Evolutionary conservation across 2,797 vertebrate genomes (phyloP), one percentile per base, ranked within the genome.

Genomic region (Cryptoblepharus egeriae): DNA sequence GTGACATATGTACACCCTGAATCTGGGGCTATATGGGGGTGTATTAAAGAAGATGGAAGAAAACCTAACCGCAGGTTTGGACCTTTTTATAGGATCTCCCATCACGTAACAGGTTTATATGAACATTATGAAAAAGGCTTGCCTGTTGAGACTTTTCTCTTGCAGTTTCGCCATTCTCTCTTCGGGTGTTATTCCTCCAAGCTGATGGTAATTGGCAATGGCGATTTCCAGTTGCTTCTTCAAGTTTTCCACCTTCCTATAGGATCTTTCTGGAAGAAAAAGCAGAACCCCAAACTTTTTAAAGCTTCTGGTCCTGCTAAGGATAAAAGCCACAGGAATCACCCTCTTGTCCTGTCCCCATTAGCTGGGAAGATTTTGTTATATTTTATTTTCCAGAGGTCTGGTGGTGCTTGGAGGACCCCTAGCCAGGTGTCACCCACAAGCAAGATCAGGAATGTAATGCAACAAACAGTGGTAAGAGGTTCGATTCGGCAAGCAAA

Each of bases 111-210:
- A n/a, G n/a, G n/a, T n/a, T n/a, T n/a, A n/a, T n/a, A n/a, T n/a
- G n/a, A n/a, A n/a, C n/a, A 69, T 15, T 10, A 52, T 16, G 49
- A 39, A 39, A 39, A 39, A 3, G 3, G 16, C 52, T 74, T 79
- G 96, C 96, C 93, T 96, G 85, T 94, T 88, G 30, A 15, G 63
- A 58, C 95, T 79, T 1, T 86, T 95, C 60, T 88, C 89, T 88
- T 95, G 93, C 83, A 90, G 95, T 90, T 92, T 94, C 52, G 42
- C 75, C 84, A 89, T 92, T 74, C 90, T 85, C 57, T 96, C 95
- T 87, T 96, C 95, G 67, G 95, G 94, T 72, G 93, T 93, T 89
- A 96, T 88, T 64, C 96, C 96, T 77, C 96, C 96, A 79, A 97
- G 94, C 22, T 95, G 95, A 84, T 92, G 96, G 84, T 94, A 97